Conservation (phyloP, 2,797 vertebrate species). For the Gallinago solitaria region DNA sequence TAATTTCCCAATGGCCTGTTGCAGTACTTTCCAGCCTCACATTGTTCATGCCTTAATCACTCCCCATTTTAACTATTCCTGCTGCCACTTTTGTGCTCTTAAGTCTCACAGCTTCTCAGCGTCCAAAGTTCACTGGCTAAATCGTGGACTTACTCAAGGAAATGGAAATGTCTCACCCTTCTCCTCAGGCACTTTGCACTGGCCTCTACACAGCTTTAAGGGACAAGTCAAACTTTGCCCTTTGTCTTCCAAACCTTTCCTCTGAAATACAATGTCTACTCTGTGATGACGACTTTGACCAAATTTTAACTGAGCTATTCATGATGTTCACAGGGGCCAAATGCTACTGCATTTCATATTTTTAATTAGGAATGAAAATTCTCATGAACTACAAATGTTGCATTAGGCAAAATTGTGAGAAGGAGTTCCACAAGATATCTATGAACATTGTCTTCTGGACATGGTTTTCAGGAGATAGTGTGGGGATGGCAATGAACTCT, state of each 20-base stretch:
- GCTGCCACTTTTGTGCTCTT: slow-evolving; percentile 8
- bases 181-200: not conserved
- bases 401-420: not conserved
- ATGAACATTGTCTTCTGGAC: not conserved
- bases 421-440: not conserved
- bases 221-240: not conserved
- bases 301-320: not conserved
- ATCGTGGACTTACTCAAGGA: slow-evolving; percentile 14
- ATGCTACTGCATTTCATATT: not conserved
- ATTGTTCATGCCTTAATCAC: slow-evolving; percentile 39
- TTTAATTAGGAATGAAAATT: not conserved
- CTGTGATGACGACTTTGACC: not conserved
- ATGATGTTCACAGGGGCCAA: not conserved
- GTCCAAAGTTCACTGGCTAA: slow-evolving; percentile 36
- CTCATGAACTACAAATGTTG: not conserved
- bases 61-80: slow-evolving; percentile 35
- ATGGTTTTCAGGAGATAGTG: not conserved
- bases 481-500: not conserved
- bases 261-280: not conserved
- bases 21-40: slow-evolving; percentile 29
- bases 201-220: not conserved
- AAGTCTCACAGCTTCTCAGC: not conserved
- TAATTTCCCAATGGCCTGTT: slow-evolving; percentile 38
- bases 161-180: slow-evolving; percentile 26
- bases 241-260: slow-evolving; percentile 33